These are phyloP conservation scores for Pachypeltis micranthus DNA, from an alignment of 1,140 invertebrate genomes.

Conservation along the genomic window DNA sequence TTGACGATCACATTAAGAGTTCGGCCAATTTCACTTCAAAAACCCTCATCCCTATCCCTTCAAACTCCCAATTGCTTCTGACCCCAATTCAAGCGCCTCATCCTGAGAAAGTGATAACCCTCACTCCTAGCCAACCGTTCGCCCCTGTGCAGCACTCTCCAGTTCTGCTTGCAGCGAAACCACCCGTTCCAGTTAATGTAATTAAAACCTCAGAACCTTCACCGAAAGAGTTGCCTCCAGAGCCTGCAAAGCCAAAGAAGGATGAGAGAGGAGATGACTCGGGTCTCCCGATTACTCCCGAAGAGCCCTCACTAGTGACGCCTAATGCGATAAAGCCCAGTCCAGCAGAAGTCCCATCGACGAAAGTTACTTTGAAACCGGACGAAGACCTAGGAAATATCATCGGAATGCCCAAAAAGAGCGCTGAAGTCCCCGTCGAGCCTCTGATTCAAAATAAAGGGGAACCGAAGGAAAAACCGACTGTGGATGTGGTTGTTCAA, in stretches of 20 bases:
- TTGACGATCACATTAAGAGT: background rate
- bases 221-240: background rate
- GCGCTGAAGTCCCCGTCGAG: background rate
- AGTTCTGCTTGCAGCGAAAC: background rate
- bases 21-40: background rate
- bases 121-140: slow-evolving; percentile 9
- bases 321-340: background rate
- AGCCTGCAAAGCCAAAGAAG: background rate
- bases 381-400: background rate
- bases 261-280: background rate
- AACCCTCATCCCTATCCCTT: background rate
- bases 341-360: background rate
- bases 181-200: background rate
- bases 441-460: background rate
- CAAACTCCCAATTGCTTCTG: background rate
- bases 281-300: background rate
- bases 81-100: background rate
- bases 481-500: slow-evolving; percentile 18
- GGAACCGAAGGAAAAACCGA: background rate
- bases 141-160: background rate
- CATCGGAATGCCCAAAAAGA: background rate
- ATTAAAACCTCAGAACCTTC: background rate
- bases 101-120: slow-evolving; percentile 17
- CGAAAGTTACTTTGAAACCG: background rate
- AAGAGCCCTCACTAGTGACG: background rate